These are phyloP conservation scores for Achroia grisella DNA, from an alignment of 1,140 invertebrate species.

Conservation along the genomic window DNA sequence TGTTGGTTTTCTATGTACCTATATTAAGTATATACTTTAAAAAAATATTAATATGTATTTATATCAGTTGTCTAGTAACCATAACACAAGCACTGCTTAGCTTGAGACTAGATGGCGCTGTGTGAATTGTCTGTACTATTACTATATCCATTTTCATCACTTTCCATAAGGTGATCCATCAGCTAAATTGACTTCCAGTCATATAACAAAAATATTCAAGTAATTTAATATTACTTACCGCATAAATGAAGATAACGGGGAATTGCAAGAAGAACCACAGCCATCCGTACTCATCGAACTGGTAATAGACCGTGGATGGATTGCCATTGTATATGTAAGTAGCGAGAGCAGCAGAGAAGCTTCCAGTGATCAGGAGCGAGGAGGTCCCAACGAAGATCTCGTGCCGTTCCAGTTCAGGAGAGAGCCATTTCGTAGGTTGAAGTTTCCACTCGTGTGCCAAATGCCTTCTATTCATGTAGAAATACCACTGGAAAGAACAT, in stretches of 20 bases:
- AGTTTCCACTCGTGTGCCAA: constrained; percentile 82
- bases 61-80: no score
- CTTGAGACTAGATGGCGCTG: no score
- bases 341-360: constrained; percentile 75
- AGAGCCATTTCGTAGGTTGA: constrained; percentile 80
- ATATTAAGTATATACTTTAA: no score
- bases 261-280: constrained; percentile 79
- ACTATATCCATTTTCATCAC: no score
- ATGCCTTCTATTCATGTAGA: constrained; percentile 76
- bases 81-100: no score
- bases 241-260: constrained; percentile 77
- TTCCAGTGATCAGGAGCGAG: constrained; percentile 74
- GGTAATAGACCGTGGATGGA: constrained; percentile 78
- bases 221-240: constrained; percentile 62
- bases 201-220: no score
- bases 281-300: constrained; percentile 77
- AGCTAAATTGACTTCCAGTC: no score
- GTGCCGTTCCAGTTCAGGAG: constrained; percentile 78
- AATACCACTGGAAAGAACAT: constrained; percentile 77
- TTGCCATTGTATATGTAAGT: constrained; percentile 81
- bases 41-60: no score
- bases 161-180: no score
- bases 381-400: constrained; percentile 79
- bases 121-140: no score
- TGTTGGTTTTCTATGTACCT: no score